These are phyloP conservation scores for Ylistrum balloti DNA, from an alignment of 1,140 invertebrate genomes.

Conservation along the genomic window DNA sequence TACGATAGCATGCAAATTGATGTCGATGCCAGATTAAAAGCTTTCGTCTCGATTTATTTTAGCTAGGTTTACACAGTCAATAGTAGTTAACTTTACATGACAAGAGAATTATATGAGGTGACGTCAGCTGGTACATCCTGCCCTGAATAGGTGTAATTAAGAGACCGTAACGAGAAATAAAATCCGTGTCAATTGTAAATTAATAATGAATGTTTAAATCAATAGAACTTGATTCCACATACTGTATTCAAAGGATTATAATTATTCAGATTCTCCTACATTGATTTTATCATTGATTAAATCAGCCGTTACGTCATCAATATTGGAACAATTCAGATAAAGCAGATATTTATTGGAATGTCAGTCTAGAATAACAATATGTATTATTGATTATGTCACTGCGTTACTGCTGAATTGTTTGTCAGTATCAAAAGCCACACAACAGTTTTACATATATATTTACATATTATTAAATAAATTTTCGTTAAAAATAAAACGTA, in stretches of 20 bases:
- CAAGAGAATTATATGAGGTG: not conserved
- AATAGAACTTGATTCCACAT: not conserved
- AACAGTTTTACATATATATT: too few relatives aligned
- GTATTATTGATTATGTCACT: too few relatives aligned
- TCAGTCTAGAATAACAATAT: too few relatives aligned
- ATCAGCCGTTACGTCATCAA: too few relatives aligned
- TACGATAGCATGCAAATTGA: not conserved
- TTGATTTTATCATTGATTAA: not conserved
- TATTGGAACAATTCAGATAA: too few relatives aligned
- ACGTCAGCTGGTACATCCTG: not conserved
- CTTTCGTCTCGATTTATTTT: not conserved
- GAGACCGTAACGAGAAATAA: not conserved
- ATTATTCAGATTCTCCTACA: not conserved
- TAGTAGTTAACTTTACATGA: not conserved
- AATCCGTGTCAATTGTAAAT: not conserved
- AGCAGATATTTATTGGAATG: too few relatives aligned
- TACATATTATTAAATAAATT: too few relatives aligned
- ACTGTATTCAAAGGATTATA: not conserved
- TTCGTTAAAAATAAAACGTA: too few relatives aligned
- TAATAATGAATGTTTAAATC: not conserved
- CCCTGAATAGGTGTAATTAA: not conserved
- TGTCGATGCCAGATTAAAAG: not conserved
- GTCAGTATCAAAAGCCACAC: too few relatives aligned
- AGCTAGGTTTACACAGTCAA: not conserved
- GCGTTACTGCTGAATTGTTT: too few relatives aligned